phyloP scores from a whole-genome alignment of 2,113 vertebrate genomes.

The Rhinoptilus africanus region DNA sequence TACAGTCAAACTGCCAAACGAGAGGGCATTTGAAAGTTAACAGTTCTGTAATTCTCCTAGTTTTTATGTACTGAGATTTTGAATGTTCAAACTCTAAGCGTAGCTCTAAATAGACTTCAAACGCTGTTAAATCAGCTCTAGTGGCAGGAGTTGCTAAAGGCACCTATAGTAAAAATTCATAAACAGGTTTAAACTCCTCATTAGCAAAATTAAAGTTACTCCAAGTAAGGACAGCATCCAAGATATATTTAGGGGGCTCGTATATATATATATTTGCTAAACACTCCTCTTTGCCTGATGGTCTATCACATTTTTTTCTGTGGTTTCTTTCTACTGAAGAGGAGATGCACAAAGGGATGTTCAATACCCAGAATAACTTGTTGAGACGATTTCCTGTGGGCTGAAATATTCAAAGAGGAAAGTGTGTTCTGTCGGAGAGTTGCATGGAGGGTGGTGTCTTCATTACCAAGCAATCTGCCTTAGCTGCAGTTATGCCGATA shows the following conservation, averaged over 20 bases:
- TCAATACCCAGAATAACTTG: neutral
- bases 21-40: neutral
- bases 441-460: neutral
- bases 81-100: neutral
- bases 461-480: neutral
- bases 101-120: neutral
- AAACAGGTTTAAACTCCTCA: neutral
- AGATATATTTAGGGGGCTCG: neutral
- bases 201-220: neutral
- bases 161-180: neutral
- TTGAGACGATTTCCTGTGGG: rapidly evolving
- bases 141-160: neutral
- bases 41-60: neutral
- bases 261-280: neutral
- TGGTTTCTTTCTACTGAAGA: neutral
- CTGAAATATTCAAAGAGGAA: neutral
- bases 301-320: neutral
- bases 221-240: neutral
- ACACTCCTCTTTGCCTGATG: neutral
- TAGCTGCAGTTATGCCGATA: neutral
- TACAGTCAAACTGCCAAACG: neutral
- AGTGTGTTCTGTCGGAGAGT: neutral
- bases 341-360: neutral
- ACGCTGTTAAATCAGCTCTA: neutral
- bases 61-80: neutral